These are phyloP conservation scores for Schizothorax lantsangensis DNA, from an alignment of 2,797 vertebrate genomes.

Conservation along the genomic window DNA sequence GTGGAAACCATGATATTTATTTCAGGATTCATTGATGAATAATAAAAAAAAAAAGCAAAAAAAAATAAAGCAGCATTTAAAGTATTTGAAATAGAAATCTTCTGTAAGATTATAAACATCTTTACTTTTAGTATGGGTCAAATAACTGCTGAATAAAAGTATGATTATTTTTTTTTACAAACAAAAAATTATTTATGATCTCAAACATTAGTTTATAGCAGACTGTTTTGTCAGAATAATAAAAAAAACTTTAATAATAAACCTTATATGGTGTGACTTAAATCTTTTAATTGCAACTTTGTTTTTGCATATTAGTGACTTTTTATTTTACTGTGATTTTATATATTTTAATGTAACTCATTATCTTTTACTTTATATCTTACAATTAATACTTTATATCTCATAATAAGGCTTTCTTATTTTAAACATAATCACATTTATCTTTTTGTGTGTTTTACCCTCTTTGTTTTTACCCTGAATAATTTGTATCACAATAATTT, in stretches of 20 bases:
- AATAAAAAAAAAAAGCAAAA: too few relatives aligned
- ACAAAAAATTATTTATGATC: too few relatives aligned
- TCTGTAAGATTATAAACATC: neutral
- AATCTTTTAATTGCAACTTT: neutral
- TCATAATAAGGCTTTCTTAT: neutral
- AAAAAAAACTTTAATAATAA: too few relatives aligned
- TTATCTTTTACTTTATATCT: neutral
- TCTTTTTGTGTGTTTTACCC: neutral
- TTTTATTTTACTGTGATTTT: neutral
- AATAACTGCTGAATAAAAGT: too few relatives aligned
- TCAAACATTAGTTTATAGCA: too few relatives aligned
- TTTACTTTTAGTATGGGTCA: neutral
- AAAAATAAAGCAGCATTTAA: too few relatives aligned
- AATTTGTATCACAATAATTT: neutral
- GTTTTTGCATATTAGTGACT: neutral
- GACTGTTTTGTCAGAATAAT: too few relatives aligned
- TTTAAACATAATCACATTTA: neutral
- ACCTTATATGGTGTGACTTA: neutral
- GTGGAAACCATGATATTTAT: neutral
- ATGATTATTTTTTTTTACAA: too few relatives aligned
- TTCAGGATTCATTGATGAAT: neutral
- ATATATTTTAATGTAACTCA: too few relatives aligned
- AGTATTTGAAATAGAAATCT: neutral
- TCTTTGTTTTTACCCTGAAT: neutral
- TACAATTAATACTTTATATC: neutral